These are phyloP conservation scores for Thalassarche chlororhynchos DNA, from an alignment of 2,113 vertebrate genomes.

Conservation along the genomic window DNA sequence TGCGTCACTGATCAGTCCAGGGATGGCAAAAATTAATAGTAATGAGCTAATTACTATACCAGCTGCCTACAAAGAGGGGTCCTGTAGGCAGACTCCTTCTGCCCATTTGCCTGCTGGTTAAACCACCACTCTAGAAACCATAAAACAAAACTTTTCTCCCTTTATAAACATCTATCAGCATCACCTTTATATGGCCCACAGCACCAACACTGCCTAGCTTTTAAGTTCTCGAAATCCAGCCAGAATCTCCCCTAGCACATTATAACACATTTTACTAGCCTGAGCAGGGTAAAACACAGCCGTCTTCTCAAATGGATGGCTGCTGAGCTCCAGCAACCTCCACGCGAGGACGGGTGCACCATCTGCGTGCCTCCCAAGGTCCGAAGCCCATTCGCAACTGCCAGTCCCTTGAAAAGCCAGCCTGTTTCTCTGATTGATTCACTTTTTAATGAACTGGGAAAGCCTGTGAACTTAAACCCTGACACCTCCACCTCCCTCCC, in stretches of 20 bases:
- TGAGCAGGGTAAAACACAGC: conserved; percentile 22
- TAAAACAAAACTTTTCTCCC: conserved; percentile 48
- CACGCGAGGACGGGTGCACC: background rate
- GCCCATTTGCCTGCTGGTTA: conserved; percentile 58
- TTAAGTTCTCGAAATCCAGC: conserved; percentile 50
- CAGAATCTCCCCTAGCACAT: conserved; percentile 58
- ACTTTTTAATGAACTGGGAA: conserved; percentile 70
- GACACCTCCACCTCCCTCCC: conserved; percentile 23
- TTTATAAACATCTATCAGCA: conserved; percentile 43
- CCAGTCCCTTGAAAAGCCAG: conserved; percentile 70
- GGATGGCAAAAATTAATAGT: conserved; percentile 70
- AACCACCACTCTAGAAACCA: conserved; percentile 48
- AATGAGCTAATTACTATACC: conserved; percentile 75
- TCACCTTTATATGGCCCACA: conserved; percentile 57
- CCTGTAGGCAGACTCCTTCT: conserved; percentile 70
- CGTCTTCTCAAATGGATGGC: conserved; percentile 8
- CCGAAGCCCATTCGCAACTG: conserved; percentile 39
- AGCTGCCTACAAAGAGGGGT: conserved; percentile 67
- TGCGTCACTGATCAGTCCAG: conserved; percentile 65
- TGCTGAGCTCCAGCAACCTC: conserved; percentile 46
- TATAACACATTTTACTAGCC: conserved; percentile 67
- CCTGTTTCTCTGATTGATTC: conserved; percentile 67
- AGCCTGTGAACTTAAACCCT: conserved; percentile 65
- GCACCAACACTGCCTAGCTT: conserved; percentile 47
- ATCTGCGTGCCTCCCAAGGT: conserved; percentile 46